phyloP scores from a whole-genome alignment of 1,140 invertebrate genomes.

The Drosophila littoralis region DNA sequence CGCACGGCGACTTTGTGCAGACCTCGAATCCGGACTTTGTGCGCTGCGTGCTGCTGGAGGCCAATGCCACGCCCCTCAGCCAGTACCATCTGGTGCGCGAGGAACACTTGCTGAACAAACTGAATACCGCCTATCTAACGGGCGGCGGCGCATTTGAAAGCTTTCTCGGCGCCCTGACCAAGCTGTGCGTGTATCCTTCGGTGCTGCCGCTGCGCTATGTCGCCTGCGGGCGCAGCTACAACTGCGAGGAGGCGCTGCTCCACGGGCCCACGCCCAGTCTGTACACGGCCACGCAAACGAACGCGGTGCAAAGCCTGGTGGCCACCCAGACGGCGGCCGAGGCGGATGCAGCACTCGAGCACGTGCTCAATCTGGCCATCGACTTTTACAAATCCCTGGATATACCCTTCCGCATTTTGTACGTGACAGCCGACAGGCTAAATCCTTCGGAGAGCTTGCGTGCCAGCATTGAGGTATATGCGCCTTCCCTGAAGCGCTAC shows the following conservation, averaged over 20 bases:
- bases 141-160: slow-evolving; percentile 87
- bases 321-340: slow-evolving; percentile 78
- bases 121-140: slow-evolving; percentile 86
- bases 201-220: slow-evolving; percentile 86
- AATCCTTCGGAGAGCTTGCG: slow-evolving; percentile 86
- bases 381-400: slow-evolving; percentile 86
- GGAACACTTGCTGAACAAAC: slow-evolving; percentile 82
- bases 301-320: slow-evolving; percentile 86
- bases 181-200: slow-evolving; percentile 85
- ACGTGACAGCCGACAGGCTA: slow-evolving; percentile 85
- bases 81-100: slow-evolving; percentile 85
- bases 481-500: slow-evolving; percentile 85
- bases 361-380: slow-evolving; percentile 83
- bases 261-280: slow-evolving; percentile 82
- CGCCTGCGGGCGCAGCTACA: slow-evolving; percentile 87
- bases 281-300: slow-evolving; percentile 86
- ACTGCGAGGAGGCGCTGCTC: slow-evolving; percentile 60
- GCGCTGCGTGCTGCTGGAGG: slow-evolving; percentile 88
- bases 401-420: slow-evolving; percentile 86
- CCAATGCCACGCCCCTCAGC: slow-evolving; percentile 85
- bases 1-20: slow-evolving; percentile 83
- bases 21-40: slow-evolving; percentile 87
- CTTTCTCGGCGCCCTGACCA: slow-evolving; percentile 87
- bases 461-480: slow-evolving; percentile 87
- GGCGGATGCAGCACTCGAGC: slow-evolving; percentile 84